Base-by-base conservation (phyloP, 2,888 invertebrate species). In the Pyrgus malvae region DNA sequence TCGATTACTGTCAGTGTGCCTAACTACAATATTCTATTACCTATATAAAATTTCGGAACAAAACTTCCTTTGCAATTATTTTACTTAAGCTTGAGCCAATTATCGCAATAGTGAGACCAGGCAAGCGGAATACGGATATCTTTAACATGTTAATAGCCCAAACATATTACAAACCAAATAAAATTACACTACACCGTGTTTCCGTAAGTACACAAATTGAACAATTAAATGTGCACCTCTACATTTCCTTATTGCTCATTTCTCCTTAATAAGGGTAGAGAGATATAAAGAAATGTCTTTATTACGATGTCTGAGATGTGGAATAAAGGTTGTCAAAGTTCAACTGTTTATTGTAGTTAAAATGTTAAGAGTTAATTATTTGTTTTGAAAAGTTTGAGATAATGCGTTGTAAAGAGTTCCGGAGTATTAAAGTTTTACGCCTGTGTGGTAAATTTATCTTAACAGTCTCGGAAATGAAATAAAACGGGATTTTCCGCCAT, bases 401-500 rank as follows among this genome's bases (percentile, higher is more conserved):
- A n/a, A n/a, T n/a, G n/a, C n/a, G n/a, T n/a, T 38, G 21, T 40
- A 3, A 40, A 16, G n/a, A 40, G 48, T 49, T 55, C 54, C 55
- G 54, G 12, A 53, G 40, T 48, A 42, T 33, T 37, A 51, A 55
- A 49, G 53, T 50, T 48, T 35, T 11, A 33, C 25, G 35, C 38
- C 35, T 27, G 41, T 54, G 54, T 46, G 17, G 21, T 31, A 23
- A 33, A 12, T 41, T 46, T 45, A 59, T 58, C 57, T 62, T 51
- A 61, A 60, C 56, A 31, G 49, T 58, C 53, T 56, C 58, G 53
- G 56, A 59, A 57, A 60, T 45, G 56, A 49, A 58, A 59, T 25
- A 17, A 46, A 48, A 40, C 16, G 12, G 63, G 58, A 64, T 66
- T 72, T 69, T 69, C 67, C 66, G 67, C 49, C 58, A 64, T 58